A percentile compares a stretch with the other conserved stretches of the same genome.
phyloP scores from a whole-genome alignment of 2,888 invertebrate species.

The Hydrotaea diabolus region DNA sequence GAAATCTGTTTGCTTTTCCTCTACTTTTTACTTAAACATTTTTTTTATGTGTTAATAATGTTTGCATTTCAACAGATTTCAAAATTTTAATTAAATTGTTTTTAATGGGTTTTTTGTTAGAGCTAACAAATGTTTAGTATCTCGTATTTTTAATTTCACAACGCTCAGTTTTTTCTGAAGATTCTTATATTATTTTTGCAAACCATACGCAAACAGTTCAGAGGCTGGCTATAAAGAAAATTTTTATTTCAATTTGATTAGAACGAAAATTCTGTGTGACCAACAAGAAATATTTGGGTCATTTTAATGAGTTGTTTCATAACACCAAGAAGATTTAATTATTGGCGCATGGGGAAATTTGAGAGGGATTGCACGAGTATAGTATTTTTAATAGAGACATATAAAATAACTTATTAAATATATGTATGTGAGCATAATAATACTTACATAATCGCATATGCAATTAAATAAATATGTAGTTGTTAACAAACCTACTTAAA shows the following conservation, averaged over 20 bases:
- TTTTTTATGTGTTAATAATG: slow-evolving; percentile 6
- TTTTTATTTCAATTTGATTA: slow-evolving; percentile 7
- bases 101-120: slow-evolving; percentile 19
- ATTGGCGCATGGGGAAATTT: too few species aligned
- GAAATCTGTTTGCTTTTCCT: not conserved
- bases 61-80: slow-evolving; percentile 11
- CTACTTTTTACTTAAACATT: not conserved
- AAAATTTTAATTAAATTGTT: slow-evolving; percentile 46
- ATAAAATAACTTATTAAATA: too few species aligned
- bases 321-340: not conserved
- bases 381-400: too few species aligned
- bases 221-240: not conserved
- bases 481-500: too few species aligned
- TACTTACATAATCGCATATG: too few species aligned
- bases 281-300: slow-evolving; percentile 45
- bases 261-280: not conserved
- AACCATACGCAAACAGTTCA: not conserved
- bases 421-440: too few species aligned
- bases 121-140: slow-evolving; percentile 26
- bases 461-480: too few species aligned
- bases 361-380: too few species aligned
- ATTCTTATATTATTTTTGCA: slow-evolving; percentile 1
- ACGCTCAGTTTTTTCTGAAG: not conserved
- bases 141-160: not conserved
- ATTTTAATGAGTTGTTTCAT: slow-evolving; percentile 44